Evolutionary conservation across 2,888 invertebrate genomes (phyloP), one percentile per base, ranked within the genome.

Genomic region (Chorisops tibialis): DNA sequence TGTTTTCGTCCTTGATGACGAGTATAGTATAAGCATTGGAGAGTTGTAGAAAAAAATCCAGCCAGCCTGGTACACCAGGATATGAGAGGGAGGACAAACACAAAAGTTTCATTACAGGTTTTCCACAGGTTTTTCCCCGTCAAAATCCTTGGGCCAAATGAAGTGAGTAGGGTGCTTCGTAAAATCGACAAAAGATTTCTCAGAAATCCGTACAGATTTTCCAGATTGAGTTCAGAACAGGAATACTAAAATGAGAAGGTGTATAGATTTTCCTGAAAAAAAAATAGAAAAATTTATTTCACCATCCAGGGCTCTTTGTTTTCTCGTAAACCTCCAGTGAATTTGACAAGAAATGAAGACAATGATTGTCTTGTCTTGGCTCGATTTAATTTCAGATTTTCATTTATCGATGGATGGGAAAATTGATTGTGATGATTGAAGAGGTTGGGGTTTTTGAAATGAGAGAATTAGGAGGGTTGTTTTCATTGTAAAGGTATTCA

Each of bases 371-470:
- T 64, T 64, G 64, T 62, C 51, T 59, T 56, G 50, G 59, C 47
- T 64, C 62, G 60, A 64, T 64, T 62, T 62, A 62, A 59, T 64
- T 64, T 59, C 38, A 59, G 62, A 52, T 62, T 64, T 61, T 63
- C 54, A 63, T 63, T 60, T 30, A 50, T 50, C 35, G 30, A 50
- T 50, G 30, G 49, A 50, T 50, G 49, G 16, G 49, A 50, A 50
- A 50, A 50, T 50, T 50, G 49, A 50, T 50, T 11, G 18, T 11
- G 41, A n/a, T n/a, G 41, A 41, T 12, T 4, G 14, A 14, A 41
- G 6, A 12, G 41, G 41, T n/a, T n/a, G 41, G n/a, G 41, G n/a
- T 41, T 12, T 37, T 37, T 37, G 37, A 37, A 11, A 37, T 7
- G 9, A 37, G 41, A 6, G 41, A 41, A 16, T 41, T 41, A 41